Conservation (phyloP, 1,140 invertebrate species). For the Pseudomyrmex dendroicus region DNA sequence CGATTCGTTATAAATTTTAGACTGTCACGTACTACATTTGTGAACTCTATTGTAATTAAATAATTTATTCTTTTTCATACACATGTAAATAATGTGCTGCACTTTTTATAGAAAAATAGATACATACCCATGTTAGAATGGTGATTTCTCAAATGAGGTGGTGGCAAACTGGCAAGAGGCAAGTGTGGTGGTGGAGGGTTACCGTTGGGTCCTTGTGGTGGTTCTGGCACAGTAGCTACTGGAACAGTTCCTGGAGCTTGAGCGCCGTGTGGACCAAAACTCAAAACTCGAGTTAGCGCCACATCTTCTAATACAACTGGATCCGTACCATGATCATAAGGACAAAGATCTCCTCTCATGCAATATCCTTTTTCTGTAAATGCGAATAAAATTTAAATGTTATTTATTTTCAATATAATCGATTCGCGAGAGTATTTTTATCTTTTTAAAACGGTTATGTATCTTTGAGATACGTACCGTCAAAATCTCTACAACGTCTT, state of each 20-base stretch:
- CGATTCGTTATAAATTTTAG: slow-evolving; percentile 48
- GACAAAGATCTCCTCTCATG: slow-evolving; percentile 97
- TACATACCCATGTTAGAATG: slow-evolving; percentile 83
- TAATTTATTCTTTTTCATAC: too few relatives aligned
- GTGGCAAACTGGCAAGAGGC: slow-evolving; percentile 85
- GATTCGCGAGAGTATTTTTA: not conserved
- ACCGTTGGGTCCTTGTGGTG: slow-evolving; percentile 82
- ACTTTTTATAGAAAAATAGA: not conserved
- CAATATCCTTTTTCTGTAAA: slow-evolving; percentile 95
- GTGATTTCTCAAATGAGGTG: slow-evolving; percentile 85
- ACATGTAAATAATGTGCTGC: too few relatives aligned
- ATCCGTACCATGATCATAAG: slow-evolving; percentile 97
- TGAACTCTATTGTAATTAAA: too few relatives aligned
- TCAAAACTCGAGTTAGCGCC: slow-evolving; percentile 86
- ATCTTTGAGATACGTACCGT: slow-evolving; percentile 85
- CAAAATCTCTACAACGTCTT: slow-evolving; percentile 90
- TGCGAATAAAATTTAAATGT: slow-evolving; percentile 13
- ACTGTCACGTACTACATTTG: too few relatives aligned
- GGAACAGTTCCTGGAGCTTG: slow-evolving; percentile 82
- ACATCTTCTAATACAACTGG: slow-evolving; percentile 97
- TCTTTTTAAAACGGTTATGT: not conserved
- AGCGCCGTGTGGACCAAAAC: slow-evolving; percentile 85
- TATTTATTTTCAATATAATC: slow-evolving; percentile 4
- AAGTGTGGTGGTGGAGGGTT: slow-evolving; percentile 84
- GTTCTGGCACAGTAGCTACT: slow-evolving; percentile 79